Evolutionary conservation across 2,888 invertebrate species (phyloP).

Genomic region (Acronicta alni): DNA sequence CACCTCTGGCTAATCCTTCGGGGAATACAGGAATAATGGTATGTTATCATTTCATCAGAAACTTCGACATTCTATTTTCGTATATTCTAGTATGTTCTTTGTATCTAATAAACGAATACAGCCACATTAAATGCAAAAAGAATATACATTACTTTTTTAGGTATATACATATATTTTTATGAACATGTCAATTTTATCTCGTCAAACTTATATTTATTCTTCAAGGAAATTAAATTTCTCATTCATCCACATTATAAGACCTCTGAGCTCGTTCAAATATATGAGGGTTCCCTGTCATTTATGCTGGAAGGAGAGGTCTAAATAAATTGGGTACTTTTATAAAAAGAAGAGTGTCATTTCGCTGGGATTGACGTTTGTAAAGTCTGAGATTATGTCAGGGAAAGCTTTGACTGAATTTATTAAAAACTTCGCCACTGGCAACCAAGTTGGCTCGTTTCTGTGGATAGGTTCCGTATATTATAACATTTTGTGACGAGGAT

Average conservation of each 20-base stretch:
- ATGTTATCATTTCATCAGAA: no score
- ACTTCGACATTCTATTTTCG: no score
- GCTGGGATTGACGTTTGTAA: constrained; percentile 64
- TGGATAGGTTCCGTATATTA: constrained; percentile 10
- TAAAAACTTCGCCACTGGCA: constrained; percentile 45
- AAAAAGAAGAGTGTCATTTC: constrained; percentile 61
- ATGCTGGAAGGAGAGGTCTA: constrained; percentile 26
- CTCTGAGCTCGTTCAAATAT: constrained; percentile 16
- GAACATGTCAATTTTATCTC: constrained; percentile 54
- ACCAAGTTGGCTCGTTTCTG: constrained; percentile 13
- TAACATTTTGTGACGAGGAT: no score
- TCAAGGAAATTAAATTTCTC: constrained; percentile 57
- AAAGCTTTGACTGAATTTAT: constrained; percentile 54
- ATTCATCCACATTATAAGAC: constrained; percentile 30
- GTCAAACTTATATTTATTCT: constrained; percentile 55
- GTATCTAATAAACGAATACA: no score
- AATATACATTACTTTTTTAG: constrained; percentile 20
- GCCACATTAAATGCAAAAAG: constrained; percentile 8
- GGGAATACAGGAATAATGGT: no score
- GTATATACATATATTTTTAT: constrained; percentile 3
- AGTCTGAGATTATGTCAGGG: constrained; percentile 60
- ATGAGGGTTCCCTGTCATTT: not conserved
- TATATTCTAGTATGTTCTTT: no score
- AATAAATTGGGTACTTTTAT: constrained; percentile 45
- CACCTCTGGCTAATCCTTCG: no score